These are phyloP conservation scores for Plagodis pulveraria DNA, from an alignment of 2,888 invertebrate species.

Conservation along the genomic window DNA sequence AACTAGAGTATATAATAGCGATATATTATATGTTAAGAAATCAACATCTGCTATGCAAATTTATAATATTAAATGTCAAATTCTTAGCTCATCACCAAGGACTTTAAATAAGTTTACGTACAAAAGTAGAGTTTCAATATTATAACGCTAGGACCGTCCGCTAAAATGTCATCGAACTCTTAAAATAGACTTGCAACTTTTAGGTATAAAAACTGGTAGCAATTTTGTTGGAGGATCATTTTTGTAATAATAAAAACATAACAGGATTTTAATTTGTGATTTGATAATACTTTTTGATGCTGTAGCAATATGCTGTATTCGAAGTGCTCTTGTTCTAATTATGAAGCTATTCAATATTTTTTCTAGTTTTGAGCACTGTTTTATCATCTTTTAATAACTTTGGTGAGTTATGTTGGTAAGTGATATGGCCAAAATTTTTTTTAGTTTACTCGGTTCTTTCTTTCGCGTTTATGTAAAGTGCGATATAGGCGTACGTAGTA, in stretches of 20 bases:
- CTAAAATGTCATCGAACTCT: constrained; percentile 13
- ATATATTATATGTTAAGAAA: constrained; percentile 2
- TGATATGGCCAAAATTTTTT: too few relatives aligned
- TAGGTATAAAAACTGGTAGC: not conserved
- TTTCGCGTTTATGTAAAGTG: too few relatives aligned
- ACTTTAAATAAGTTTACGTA: not conserved
- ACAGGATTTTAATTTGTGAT: constrained; percentile 1
- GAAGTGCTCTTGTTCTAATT: too few relatives aligned
- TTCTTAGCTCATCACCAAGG: constrained; percentile 6
- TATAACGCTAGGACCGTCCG: not conserved
- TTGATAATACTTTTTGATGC: not conserved
- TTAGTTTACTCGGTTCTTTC: too few relatives aligned
- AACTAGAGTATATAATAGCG: constrained; percentile 5
- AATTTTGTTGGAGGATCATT: constrained; percentile 1
- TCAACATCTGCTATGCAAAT: constrained; percentile 10
- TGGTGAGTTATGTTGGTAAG: too few relatives aligned
- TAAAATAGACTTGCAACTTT: not conserved
- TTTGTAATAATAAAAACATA: not conserved
- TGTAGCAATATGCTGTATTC: constrained; percentile 1
- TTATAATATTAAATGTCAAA: constrained; percentile 16
- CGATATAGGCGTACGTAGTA: too few relatives aligned
- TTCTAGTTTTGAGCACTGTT: too few relatives aligned
- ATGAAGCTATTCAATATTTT: too few relatives aligned
- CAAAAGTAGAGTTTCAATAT: constrained; percentile 3
- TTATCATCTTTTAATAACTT: too few relatives aligned